A percentile compares a stretch with the other conserved stretches of the same genome.
Conservation (phyloP, 2,888 invertebrate species). For the Metallyticus violacea region DNA sequence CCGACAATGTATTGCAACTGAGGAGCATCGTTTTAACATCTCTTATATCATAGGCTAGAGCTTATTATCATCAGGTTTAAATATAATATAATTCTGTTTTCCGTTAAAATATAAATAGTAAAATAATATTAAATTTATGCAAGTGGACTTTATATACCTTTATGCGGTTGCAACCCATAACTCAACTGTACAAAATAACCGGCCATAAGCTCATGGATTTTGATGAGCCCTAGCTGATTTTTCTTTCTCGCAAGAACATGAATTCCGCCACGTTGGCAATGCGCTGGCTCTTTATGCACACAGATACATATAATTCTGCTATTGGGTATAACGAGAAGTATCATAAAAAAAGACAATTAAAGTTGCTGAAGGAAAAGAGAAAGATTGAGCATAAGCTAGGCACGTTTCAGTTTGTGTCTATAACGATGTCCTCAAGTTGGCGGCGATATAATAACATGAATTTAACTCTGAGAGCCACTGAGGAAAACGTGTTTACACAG, state of each 20-base stretch:
- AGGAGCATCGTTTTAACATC: too few species aligned
- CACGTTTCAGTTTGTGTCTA: neutral
- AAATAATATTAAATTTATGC: too few species aligned
- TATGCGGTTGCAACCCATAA: too few species aligned
- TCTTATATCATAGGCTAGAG: too few species aligned
- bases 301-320: neutral
- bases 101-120: too few species aligned
- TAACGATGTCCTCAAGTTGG: neutral
- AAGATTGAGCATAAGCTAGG: neutral
- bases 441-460: neutral
- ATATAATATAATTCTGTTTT: too few species aligned
- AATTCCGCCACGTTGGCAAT: neutral
- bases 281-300: neutral
- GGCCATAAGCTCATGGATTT: too few species aligned
- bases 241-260: neutral
- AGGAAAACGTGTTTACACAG: neutral
- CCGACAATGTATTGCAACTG: too few species aligned
- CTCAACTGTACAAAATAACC: too few species aligned
- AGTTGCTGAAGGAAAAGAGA: neutral
- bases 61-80: too few species aligned
- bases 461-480: neutral
- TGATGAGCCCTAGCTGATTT: too few species aligned
- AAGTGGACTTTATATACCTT: too few species aligned
- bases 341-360: neutral
- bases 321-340: neutral